Evolutionary conservation across 2,113 vertebrate species (phyloP), one percentile per base, ranked within the genome.

Genomic region (Brevimyrus niger): DNA sequence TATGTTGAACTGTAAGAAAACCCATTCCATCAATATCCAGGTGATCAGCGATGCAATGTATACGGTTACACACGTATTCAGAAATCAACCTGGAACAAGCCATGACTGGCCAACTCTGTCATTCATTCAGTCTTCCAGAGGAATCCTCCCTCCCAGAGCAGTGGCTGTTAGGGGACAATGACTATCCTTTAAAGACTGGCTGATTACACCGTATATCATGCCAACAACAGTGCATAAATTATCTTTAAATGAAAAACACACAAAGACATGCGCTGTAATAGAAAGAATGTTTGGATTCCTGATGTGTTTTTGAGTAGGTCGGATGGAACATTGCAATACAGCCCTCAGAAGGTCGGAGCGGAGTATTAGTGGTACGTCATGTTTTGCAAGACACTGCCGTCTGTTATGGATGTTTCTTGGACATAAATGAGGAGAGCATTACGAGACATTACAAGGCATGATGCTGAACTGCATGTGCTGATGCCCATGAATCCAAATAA

Each of bases 51-150:
- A 31, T 76, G 61, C 42, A 80, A 50, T 8, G 9, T 69, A 55
- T 61, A 88, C 10, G 2, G 23, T 69, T 13, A 55, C 50, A 8
- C 51, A 87, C 31, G 10, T 51, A 47, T 88, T 17, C 15, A n/a
- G 42, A 44, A 88, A 47, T 73, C 48, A 47, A 27, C 87, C 87
- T 73, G 65, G 61, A 47, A 76, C 87, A 48, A 88, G 38, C 44
- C 53, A 38, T 55, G 86, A 35, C 19, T 88, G 88, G 27, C 65
- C 46, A 88, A 38, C 88, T 76, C 61, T 88, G 46, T 80, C 88
- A 73, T 80, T 80, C 27, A 1, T 80, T 27, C 65, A 35, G 87
- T n/a, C 87, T 50, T 48, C 42, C 23, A 85, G 82, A 44, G 82
- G 21, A 38, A 48, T n/a, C 46, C 82, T 23, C 23, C 82, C 42